Evolutionary conservation across 2,797 vertebrate genomes (phyloP).

Genomic region (Thripadectes ignobilis): DNA sequence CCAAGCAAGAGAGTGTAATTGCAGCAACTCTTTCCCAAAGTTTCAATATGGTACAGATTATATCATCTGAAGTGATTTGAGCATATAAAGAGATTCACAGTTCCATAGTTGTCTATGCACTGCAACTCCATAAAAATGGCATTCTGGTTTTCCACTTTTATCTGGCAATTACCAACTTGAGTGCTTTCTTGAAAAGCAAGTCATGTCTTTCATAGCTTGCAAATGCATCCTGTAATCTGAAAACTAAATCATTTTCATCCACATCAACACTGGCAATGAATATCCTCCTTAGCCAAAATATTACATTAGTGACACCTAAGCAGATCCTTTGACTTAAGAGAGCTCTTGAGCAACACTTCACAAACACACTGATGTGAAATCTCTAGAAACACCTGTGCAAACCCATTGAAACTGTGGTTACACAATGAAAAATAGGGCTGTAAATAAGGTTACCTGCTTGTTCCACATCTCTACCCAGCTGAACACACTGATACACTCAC

Average conservation of each 20-base stretch:
- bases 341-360: background rate
- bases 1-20: background rate
- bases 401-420: background rate
- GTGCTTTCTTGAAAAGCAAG: background rate
- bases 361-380: background rate
- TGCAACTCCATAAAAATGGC: background rate
- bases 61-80: background rate
- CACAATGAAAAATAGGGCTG: background rate
- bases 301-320: background rate
- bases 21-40: background rate
- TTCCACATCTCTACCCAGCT: background rate
- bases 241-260: background rate
- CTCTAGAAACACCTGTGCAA: background rate
- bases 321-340: background rate
- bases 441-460: background rate
- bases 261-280: background rate
- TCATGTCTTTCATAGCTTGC: background rate
- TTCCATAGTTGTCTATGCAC: background rate
- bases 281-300: background rate
- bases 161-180: background rate
- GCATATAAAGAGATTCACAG: background rate
- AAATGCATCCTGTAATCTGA: background rate
- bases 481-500: background rate
- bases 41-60: background rate
- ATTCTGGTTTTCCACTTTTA: background rate